These are phyloP conservation scores for Megaceryle maxima DNA, from an alignment of 2,113 vertebrate species.

Conservation along the genomic window DNA sequence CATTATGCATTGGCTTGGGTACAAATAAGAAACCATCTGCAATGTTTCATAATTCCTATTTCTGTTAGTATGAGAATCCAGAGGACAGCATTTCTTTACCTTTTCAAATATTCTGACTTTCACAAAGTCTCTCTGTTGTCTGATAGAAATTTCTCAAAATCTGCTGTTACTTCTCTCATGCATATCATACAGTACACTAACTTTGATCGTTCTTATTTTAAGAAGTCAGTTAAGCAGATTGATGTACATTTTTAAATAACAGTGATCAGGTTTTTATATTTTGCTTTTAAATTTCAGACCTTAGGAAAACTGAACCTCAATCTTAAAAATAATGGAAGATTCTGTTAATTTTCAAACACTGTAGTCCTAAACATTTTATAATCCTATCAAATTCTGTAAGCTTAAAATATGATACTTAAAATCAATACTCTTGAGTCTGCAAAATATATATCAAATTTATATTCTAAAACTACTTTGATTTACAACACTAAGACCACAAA, in stretches of 20 bases:
- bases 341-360: conserved; percentile 64
- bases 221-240: conserved; percentile 42
- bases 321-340: conserved; percentile 72
- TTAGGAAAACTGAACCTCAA: conserved; percentile 62
- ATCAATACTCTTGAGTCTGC: conserved; percentile 68
- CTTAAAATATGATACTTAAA: conserved; percentile 72
- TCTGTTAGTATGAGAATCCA: neutral
- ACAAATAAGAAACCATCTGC: neutral
- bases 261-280: conserved; percentile 37
- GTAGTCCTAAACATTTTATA: conserved; percentile 65
- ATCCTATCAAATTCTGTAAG: conserved; percentile 65
- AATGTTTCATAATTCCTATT: neutral
- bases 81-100: conserved; percentile 17
- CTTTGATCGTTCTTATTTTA: conserved; percentile 43
- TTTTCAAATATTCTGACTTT: conserved; percentile 47
- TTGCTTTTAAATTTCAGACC: conserved; percentile 44
- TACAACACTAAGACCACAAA: conserved; percentile 66
- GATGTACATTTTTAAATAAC: conserved; percentile 62
- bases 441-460: conserved; percentile 75
- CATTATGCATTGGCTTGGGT: neutral
- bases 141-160: neutral
- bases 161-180: conserved; percentile 41
- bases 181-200: conserved; percentile 19
- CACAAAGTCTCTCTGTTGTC: conserved; percentile 10
- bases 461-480: conserved; percentile 71